phyloP scores from a whole-genome alignment of 2,113 vertebrate species.

The Plotosus lineatus region DNA sequence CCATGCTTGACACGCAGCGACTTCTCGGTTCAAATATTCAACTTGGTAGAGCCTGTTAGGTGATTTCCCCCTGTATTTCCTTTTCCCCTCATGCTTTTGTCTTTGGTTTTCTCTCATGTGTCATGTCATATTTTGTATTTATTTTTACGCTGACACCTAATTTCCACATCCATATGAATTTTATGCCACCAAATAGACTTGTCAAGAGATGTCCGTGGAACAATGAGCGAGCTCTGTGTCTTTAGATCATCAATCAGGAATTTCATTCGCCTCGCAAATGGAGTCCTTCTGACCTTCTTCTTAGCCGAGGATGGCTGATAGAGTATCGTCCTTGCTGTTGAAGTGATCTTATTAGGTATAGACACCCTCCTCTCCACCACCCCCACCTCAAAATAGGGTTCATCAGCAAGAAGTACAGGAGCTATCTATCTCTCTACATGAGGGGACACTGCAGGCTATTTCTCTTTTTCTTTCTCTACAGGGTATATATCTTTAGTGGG shows the following conservation, averaged over 20 bases:
- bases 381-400: conserved; percentile 16
- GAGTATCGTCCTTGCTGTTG: conserved; percentile 5
- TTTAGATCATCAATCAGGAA: conserved; percentile 49
- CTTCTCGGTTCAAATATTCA: conserved; percentile 26
- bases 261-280: conserved; percentile 34
- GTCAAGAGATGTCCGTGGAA: conserved; percentile 18
- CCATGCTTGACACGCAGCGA: not conserved
- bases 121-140: conserved; percentile 38
- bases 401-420: conserved; percentile 38
- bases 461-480: conserved; percentile 40
- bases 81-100: conserved; percentile 6
- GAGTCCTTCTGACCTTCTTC: conserved; percentile 28
- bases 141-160: conserved; percentile 29
- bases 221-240: conserved; percentile 13
- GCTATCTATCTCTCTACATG: conserved; percentile 45
- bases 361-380: not conserved
- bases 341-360: conserved; percentile 41
- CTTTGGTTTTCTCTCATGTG: conserved; percentile 6
- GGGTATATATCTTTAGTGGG: conserved; percentile 34
- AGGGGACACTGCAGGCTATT: conserved; percentile 34
- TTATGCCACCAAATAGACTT: conserved; percentile 37
- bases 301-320: conserved; percentile 34
- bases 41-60: not conserved
- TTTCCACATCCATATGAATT: conserved; percentile 45
- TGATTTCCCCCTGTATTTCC: not conserved